phyloP scores from a whole-genome alignment of 2,797 vertebrate species.

The Enteromius mattozi region DNA sequence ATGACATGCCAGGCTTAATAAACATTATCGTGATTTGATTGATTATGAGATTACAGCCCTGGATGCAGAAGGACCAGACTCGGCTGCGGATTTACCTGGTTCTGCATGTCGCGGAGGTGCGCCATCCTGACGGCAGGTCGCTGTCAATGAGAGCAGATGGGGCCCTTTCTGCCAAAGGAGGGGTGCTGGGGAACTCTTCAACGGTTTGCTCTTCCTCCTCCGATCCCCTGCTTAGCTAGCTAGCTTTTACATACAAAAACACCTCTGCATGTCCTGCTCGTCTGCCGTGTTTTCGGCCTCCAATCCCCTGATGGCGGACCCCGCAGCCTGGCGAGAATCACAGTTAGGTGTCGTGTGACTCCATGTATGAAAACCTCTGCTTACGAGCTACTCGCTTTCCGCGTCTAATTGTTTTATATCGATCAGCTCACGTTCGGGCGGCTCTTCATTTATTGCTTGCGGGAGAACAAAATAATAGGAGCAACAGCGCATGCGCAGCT shows the following conservation, averaged over 20 bases:
- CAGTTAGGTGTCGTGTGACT: conserved; percentile 68
- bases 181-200: conserved; percentile 60
- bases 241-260: conserved; percentile 71
- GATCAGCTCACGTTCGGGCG: conserved; percentile 71
- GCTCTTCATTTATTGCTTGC: conserved; percentile 77
- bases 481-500: conserved; percentile 72
- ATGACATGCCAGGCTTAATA: neutral
- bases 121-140: conserved; percentile 74
- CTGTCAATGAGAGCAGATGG: conserved; percentile 64
- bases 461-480: conserved; percentile 79
- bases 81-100: conserved; percentile 75
- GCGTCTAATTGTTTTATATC: conserved; percentile 74
- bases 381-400: conserved; percentile 52
- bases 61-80: neutral
- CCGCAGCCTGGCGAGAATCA: conserved; percentile 65
- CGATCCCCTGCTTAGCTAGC: conserved; percentile 68
- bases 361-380: conserved; percentile 69
- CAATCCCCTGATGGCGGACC: conserved; percentile 65
- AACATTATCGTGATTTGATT: neutral
- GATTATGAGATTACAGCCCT: neutral
- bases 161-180: conserved; percentile 55
- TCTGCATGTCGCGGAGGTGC: conserved; percentile 82
- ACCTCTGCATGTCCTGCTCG: conserved; percentile 77
- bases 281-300: conserved; percentile 78
- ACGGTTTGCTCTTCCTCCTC: conserved; percentile 51